Evolutionary conservation across 2,888 invertebrate genomes (phyloP).

Genomic region (Pimpla rufipes): DNA sequence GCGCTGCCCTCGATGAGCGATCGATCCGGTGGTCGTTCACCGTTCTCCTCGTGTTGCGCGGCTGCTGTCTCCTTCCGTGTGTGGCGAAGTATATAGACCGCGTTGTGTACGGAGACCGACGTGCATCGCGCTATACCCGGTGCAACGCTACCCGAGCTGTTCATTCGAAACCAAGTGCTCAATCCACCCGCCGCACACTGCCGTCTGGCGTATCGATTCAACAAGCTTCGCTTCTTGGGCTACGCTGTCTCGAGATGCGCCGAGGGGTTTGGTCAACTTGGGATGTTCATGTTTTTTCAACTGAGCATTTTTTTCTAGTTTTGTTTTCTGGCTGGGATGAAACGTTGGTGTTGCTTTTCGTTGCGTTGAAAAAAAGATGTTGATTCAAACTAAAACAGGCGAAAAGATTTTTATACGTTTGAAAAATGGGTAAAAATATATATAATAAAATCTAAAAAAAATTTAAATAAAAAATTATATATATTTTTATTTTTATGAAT

Average conservation of each 20-base stretch:
- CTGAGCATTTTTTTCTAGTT: too few relatives aligned
- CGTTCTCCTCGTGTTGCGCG: slow-evolving; percentile 3
- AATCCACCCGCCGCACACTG: neutral
- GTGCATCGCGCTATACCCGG: neutral
- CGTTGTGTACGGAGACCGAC: neutral
- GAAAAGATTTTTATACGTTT: too few relatives aligned
- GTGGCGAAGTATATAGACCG: neutral
- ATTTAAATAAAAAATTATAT: too few relatives aligned
- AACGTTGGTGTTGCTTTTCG: too few relatives aligned
- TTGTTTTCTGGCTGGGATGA: too few relatives aligned
- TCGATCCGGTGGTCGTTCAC: slow-evolving; percentile 64
- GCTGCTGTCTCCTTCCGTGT: neutral
- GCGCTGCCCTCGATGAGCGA: slow-evolving; percentile 62
- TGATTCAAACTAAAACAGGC: too few relatives aligned
- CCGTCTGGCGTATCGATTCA: neutral
- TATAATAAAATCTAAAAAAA: too few relatives aligned
- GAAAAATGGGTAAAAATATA: too few relatives aligned
- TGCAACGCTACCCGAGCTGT: neutral
- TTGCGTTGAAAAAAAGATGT: too few relatives aligned
- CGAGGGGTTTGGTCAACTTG: neutral
- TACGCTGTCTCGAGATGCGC: neutral
- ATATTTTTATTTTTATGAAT: too few relatives aligned
- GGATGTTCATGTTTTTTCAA: too few relatives aligned
- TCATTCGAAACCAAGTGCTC: slow-evolving; percentile 7
- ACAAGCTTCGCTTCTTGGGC: neutral